These are phyloP conservation scores for Polypterus bichir DNA, from an alignment of 2,113 vertebrate species.

Conservation along the genomic window DNA sequence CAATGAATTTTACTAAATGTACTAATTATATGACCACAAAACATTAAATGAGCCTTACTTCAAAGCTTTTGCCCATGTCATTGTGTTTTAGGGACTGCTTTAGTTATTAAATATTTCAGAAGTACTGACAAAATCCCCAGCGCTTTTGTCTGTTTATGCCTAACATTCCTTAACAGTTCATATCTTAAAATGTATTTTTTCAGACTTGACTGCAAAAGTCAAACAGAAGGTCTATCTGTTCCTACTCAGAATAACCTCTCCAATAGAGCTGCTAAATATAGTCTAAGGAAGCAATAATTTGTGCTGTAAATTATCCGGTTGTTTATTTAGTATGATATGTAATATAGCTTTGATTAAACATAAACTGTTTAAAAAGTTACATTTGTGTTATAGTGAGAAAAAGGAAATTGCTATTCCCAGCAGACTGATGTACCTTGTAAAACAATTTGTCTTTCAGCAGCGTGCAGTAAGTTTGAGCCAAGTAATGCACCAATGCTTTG, in stretches of 20 bases:
- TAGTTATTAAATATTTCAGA: too few species aligned
- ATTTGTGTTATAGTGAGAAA: constrained; percentile 54
- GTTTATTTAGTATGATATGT: constrained; percentile 59
- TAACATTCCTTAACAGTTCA: constrained; percentile 43
- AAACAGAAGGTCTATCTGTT: constrained; percentile 41
- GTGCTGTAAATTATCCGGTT: constrained; percentile 57
- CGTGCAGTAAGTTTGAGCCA: constrained; percentile 41
- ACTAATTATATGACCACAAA: too few species aligned
- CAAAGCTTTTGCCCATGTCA: too few species aligned
- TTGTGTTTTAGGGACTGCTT: too few species aligned
- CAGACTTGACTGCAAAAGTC: constrained; percentile 44
- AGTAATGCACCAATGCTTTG: constrained; percentile 37
- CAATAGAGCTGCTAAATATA: constrained; percentile 54
- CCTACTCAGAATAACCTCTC: constrained; percentile 43
- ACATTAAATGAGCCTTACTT: too few species aligned
- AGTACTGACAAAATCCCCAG: too few species aligned
- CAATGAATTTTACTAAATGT: too few species aligned
- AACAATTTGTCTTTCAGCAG: constrained; percentile 52
- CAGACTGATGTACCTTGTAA: constrained; percentile 66
- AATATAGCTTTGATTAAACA: constrained; percentile 74
- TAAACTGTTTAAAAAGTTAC: constrained; percentile 63
- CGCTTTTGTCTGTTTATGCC: constrained; percentile 27
- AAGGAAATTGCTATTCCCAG: constrained; percentile 69
- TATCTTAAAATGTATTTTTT: constrained; percentile 40
- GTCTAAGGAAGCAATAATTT: constrained; percentile 67